phyloP scores from a whole-genome alignment of 2,113 vertebrate genomes.

The Taxidea taxus region DNA sequence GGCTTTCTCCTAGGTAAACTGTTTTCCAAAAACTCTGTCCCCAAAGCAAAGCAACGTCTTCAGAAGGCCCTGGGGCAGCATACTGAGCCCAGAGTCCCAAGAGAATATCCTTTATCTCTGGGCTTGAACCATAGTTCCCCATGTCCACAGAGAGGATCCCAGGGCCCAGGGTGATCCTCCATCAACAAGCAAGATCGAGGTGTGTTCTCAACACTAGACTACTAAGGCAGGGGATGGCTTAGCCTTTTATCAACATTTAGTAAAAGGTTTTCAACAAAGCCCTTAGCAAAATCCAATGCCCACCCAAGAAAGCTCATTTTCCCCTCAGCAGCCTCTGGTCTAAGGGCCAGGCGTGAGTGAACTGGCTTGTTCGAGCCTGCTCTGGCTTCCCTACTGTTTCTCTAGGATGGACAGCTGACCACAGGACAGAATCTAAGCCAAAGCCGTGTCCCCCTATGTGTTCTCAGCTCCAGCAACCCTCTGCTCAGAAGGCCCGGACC shows the following conservation, averaged over 20 bases:
- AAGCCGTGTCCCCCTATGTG: fast-evolving
- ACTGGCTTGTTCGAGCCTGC: not conserved
- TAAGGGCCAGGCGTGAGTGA: not conserved
- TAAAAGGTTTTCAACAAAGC: not conserved
- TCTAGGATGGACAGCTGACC: not conserved
- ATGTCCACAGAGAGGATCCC: not conserved
- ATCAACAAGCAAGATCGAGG: not conserved
- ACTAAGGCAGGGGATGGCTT: not conserved
- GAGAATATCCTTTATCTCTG: not conserved
- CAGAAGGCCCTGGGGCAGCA: not conserved
- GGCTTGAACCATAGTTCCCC: not conserved
- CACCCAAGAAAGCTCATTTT: not conserved
- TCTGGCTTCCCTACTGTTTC: not conserved
- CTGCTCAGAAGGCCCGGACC: not conserved
- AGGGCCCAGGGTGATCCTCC: not conserved
- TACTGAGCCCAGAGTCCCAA: not conserved
- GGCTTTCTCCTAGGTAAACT: not conserved
- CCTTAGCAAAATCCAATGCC: not conserved
- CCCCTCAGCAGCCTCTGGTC: not conserved
- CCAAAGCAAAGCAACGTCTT: not conserved
- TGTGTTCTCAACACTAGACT: not conserved
- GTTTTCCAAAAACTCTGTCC: not conserved
- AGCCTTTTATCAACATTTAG: not conserved
- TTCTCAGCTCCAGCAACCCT: not conserved
- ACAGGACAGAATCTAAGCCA: not conserved